A percentile compares a stretch with the other conserved stretches of the same genome.
Conservation (phyloP, 2,888 invertebrate genomes). For the Sarcophaga rosellei region DNA sequence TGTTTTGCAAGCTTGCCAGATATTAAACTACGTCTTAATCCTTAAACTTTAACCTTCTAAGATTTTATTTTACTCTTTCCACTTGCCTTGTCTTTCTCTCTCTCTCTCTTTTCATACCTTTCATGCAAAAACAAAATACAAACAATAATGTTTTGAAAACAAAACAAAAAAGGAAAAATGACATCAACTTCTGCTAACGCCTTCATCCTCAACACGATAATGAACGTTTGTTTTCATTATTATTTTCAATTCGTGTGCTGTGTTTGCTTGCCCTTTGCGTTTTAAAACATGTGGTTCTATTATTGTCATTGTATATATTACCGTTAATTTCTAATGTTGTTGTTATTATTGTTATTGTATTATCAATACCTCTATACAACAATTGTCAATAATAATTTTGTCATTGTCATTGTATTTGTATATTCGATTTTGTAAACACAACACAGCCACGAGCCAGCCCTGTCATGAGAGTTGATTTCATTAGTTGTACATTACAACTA, state of each 20-base stretch:
- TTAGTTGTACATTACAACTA: slow-evolving; percentile 1
- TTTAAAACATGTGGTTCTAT: slow-evolving; percentile 45
- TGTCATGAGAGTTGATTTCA: neutral
- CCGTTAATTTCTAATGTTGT: slow-evolving; percentile 29
- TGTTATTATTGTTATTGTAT: neutral
- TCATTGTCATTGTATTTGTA: slow-evolving; percentile 32
- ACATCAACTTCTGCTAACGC: slow-evolving; percentile 28
- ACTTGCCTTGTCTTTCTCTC: neutral
- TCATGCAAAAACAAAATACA: neutral
- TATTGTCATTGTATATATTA: slow-evolving; percentile 34
- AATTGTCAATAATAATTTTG: slow-evolving; percentile 53
- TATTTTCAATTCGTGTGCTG: neutral
- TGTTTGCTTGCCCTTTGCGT: slow-evolving; percentile 27
- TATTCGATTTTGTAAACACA: slow-evolving; percentile 48
- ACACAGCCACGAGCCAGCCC: neutral
- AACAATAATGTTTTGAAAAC: neutral
- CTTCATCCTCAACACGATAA: neutral
- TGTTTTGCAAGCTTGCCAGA: slow-evolving; percentile 14
- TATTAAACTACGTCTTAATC: slow-evolving; percentile 63
- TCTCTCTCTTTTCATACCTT: neutral
- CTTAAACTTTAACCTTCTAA: slow-evolving; percentile 51
- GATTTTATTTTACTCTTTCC: neutral
- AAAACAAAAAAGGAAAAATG: neutral
- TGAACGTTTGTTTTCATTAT: neutral
- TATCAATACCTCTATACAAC: neutral